Base-by-base conservation (phyloP, 2,113 vertebrate species). In the Dicrurus megarhynchus region DNA sequence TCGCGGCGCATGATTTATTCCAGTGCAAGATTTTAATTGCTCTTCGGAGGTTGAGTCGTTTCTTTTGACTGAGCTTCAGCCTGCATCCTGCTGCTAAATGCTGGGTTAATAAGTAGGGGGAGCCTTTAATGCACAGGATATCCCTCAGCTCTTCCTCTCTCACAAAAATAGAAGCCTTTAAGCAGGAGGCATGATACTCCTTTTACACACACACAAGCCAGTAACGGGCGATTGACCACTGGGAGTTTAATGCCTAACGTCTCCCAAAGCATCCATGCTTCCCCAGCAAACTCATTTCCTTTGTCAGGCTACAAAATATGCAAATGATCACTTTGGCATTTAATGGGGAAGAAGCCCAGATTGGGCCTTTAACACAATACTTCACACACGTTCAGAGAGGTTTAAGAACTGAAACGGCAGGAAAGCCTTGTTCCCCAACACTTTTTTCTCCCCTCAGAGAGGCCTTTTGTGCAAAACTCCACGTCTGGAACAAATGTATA, bases 21-120 rank as follows among this genome's bases (percentile, higher is more conserved):
- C 98, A 97, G 98, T 97, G 98, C 98, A 98, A 98, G 98, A 97
- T 98, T 98, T 98, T 98, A 98, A 98, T 98, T 98, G 98, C 98
- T 98, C 98, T 98, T 98, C 82, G 97, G 98, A 98, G 98, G 98
- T 97, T 98, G 98, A 98, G 97, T 98, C 96, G 98, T 98, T 98
- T 98, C 98, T 98, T 98, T 98, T 97, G 97, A 98, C 97, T 98
- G 98, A 97, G 97, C 97, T 97, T 98, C 98, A 98, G 97, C 97
- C 97, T 97, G 97, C 98, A 98, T 98, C 98, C 98, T 97, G 98
- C 98, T 98, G 98, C 98, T 98, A 98, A 98, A 98, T 97, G 98
- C 98, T 97, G 98, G 98, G 98, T 98, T 98, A 98, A 98, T 98
- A 98, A 98, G 98, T 97, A 98, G 97, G 97, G 96, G 98, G 98